Evolutionary conservation across 2,113 vertebrate genomes (phyloP).

Genomic region (Vombatus ursinus): DNA sequence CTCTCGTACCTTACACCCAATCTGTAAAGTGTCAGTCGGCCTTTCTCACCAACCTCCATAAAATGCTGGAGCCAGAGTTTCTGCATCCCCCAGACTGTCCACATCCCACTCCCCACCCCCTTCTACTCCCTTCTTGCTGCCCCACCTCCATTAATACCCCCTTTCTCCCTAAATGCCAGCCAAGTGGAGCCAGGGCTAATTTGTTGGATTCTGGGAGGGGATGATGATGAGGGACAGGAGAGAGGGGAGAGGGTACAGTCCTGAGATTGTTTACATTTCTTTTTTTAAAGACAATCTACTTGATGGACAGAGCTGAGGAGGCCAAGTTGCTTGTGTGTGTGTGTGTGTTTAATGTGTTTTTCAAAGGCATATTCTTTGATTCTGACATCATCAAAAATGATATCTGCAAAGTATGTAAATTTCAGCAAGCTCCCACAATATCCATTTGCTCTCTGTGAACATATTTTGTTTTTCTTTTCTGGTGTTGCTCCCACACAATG

Average conservation of each 20-base stretch:
- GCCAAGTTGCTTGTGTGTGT: conserved; percentile 43
- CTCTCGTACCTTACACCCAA: conserved; percentile 86
- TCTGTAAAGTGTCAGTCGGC: conserved; percentile 86
- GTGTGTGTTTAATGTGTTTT: conserved; percentile 29
- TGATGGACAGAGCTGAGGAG: conserved; percentile 80
- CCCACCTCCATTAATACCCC: conserved; percentile 75
- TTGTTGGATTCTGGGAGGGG: conserved; percentile 72
- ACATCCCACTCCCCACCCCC: conserved; percentile 72
- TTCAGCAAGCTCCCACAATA: conserved; percentile 85
- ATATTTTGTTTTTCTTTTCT: conserved; percentile 86
- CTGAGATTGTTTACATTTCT: conserved; percentile 83
- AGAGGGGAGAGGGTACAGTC: conserved; percentile 28
- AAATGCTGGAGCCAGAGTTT: conserved; percentile 77
- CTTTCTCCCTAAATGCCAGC: conserved; percentile 77
- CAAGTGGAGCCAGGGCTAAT: conserved; percentile 82
- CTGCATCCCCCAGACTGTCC: conserved; percentile 76
- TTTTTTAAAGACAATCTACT: conserved; percentile 80
- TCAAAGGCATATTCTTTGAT: conserved; percentile 80
- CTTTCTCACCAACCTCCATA: conserved; percentile 75
- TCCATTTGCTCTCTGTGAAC: conserved; percentile 86
- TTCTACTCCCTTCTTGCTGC: conserved; percentile 49
- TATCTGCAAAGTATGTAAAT: conserved; percentile 82
- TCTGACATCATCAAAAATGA: conserved; percentile 86
- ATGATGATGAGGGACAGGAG: conserved; percentile 58
- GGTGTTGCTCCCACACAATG: conserved; percentile 91